Evolutionary conservation across 1,140 invertebrate species (phyloP).

Genomic region (Aethina tumida): DNA sequence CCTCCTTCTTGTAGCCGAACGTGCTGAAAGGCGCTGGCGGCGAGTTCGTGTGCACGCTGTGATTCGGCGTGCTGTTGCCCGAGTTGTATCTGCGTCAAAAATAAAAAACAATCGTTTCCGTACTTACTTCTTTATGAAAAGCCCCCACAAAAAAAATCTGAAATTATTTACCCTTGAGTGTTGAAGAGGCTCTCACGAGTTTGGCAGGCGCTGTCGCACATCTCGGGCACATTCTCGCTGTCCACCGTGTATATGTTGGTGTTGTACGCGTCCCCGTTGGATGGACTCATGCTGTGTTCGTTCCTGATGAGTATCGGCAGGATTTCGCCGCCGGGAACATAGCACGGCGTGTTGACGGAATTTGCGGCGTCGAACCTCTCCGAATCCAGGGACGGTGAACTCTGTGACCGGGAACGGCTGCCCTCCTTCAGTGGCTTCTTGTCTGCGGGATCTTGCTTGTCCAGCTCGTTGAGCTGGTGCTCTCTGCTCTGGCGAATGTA

Average conservation of each 20-base stretch:
- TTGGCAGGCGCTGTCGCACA: slow-evolving; percentile 68
- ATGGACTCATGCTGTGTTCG: slow-evolving; percentile 24
- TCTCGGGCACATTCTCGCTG: slow-evolving; percentile 47
- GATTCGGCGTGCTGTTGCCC: slow-evolving; percentile 30
- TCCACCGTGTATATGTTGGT: slow-evolving; percentile 31
- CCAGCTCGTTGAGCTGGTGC: slow-evolving; percentile 59
- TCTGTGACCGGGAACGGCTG: slow-evolving; percentile 20
- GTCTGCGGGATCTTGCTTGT: slow-evolving; percentile 32
- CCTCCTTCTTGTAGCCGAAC: slow-evolving; percentile 37
- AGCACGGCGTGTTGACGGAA: slow-evolving; percentile 31
- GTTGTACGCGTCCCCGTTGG: slow-evolving; percentile 30
- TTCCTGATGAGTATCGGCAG: slow-evolving; percentile 36
- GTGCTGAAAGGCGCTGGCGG: slow-evolving; percentile 36
- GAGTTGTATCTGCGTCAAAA: slow-evolving; percentile 23
- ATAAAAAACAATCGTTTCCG: not conserved
- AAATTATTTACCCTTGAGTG: slow-evolving; percentile 22
- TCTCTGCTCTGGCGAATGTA: slow-evolving; percentile 70
- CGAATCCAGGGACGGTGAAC: slow-evolving; percentile 28
- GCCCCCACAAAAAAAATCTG: slow-evolving; percentile 3
- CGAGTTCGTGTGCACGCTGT: slow-evolving; percentile 30
- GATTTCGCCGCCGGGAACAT: slow-evolving; percentile 41
- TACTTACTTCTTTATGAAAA: not conserved
- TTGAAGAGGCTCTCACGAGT: slow-evolving; percentile 67
- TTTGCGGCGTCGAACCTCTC: slow-evolving; percentile 29
- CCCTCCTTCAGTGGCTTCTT: slow-evolving; percentile 16